A percentile compares a stretch with the other conserved stretches of the same genome.
Conservation (phyloP, 2,797 vertebrate species). For the Rhabdophis nuchalis region DNA sequence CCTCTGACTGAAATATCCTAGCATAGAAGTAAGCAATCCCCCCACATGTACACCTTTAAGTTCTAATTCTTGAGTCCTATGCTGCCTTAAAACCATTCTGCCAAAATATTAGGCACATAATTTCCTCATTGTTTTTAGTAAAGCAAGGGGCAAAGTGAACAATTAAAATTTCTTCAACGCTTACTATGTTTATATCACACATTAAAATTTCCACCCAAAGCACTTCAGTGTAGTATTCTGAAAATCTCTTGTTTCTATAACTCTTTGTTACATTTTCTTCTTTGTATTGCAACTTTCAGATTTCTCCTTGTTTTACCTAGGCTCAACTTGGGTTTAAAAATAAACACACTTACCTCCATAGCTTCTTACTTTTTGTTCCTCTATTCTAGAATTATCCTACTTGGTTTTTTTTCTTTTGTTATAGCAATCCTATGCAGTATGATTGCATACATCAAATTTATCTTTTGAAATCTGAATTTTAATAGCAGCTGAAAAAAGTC, state of each 20-base stretch:
- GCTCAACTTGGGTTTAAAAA: background rate
- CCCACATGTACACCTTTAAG: background rate
- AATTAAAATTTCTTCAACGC: background rate
- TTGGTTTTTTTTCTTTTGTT: background rate
- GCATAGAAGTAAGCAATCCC: background rate
- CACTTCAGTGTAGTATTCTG: background rate
- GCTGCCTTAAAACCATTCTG: background rate
- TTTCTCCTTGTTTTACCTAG: background rate
- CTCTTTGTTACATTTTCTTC: background rate
- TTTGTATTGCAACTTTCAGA: background rate
- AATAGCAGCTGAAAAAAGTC: background rate
- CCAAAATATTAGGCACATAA: background rate
- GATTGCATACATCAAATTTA: background rate
- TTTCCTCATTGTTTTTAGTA: background rate
- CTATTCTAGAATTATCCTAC: background rate
- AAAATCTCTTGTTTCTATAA: background rate
- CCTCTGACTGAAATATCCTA: background rate
- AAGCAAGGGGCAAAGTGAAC: background rate
- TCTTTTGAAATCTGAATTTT: background rate
- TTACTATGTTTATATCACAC: background rate
- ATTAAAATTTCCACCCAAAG: background rate
- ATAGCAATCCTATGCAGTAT: background rate
- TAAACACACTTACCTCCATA: background rate
- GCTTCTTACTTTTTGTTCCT: background rate
- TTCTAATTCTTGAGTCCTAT: background rate